phyloP scores from a whole-genome alignment of 2,113 vertebrate genomes.

The Pongo abelii region DNA sequence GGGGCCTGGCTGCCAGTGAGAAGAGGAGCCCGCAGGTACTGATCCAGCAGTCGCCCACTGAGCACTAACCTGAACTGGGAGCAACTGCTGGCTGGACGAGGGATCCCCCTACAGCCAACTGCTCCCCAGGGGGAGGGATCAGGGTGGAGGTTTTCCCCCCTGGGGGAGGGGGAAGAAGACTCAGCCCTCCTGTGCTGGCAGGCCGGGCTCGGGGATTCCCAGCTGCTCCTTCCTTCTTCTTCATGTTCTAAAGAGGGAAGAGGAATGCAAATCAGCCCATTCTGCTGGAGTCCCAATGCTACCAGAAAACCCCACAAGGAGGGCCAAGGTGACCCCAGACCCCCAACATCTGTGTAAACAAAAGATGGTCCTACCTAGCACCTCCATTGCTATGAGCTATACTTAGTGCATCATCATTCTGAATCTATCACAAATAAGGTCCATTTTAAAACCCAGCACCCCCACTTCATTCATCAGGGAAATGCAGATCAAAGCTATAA shows the following conservation, averaged over 20 bases:
- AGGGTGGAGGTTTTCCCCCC: conserved; percentile 83
- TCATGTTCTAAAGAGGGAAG: conserved; percentile 89
- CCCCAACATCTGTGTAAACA: not conserved
- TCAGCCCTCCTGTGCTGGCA: conserved; percentile 70
- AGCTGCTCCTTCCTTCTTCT: conserved; percentile 89
- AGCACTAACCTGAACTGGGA: conserved; percentile 82
- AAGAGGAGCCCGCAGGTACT: not conserved
- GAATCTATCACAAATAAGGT: not conserved
- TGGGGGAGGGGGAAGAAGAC: conserved; percentile 91
- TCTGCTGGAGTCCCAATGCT: not conserved
- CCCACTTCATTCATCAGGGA: not conserved
- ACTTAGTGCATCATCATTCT: no score
- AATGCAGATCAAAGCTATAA: not conserved
- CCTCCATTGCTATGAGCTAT: not conserved
- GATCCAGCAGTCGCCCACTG: not conserved
- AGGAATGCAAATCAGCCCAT: not conserved
- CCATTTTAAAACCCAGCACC: not conserved
- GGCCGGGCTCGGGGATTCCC: conserved; percentile 83
- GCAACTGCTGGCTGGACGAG: conserved; percentile 46
- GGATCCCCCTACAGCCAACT: accelerated
- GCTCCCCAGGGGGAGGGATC: conserved; percentile 67
- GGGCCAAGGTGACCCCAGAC: no score
- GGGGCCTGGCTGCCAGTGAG: not conserved
- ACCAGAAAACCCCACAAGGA: not conserved
- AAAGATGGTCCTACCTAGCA: not conserved